A percentile compares a stretch with the other conserved stretches of the same genome.
Evolutionary conservation across 2,113 vertebrate species (phyloP).

Genomic region (Anser brachyrhynchus): DNA sequence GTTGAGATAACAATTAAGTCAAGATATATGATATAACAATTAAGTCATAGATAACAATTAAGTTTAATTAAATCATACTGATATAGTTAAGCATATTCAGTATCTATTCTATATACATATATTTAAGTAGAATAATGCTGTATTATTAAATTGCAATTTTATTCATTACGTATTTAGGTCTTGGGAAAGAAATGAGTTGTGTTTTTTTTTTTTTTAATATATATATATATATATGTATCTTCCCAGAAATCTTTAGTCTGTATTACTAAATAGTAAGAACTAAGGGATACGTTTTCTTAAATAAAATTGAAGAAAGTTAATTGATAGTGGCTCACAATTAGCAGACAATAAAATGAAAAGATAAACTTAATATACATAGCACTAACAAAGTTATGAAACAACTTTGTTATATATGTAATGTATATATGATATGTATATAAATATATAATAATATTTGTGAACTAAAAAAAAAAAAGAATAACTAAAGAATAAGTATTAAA

Average conservation of each 20-base stretch:
- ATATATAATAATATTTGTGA: neutral
- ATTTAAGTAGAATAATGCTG: neutral
- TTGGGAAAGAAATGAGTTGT: neutral
- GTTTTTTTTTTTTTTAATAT: too few species aligned
- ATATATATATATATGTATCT: too few species aligned
- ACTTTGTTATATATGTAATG: neutral
- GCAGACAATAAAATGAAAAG: neutral
- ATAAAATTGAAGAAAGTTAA: neutral
- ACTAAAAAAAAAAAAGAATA: neutral
- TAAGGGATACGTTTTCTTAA: neutral
- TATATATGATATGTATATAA: neutral
- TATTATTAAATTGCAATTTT: neutral
- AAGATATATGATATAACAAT: too few species aligned
- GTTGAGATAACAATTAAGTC: neutral
- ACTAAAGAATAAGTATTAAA: slow-evolving; percentile 20
- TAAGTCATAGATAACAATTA: too few species aligned
- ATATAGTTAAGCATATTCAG: neutral
- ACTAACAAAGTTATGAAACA: neutral
- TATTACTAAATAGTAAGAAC: neutral
- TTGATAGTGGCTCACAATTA: neutral
- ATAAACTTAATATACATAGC: neutral
- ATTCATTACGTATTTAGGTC: neutral
- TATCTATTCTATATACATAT: neutral
- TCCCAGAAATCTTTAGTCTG: neutral
- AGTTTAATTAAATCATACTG: neutral